These are phyloP conservation scores for Phanerotoma sp. DNA, from an alignment of 2,888 invertebrate species.

Conservation along the genomic window DNA sequence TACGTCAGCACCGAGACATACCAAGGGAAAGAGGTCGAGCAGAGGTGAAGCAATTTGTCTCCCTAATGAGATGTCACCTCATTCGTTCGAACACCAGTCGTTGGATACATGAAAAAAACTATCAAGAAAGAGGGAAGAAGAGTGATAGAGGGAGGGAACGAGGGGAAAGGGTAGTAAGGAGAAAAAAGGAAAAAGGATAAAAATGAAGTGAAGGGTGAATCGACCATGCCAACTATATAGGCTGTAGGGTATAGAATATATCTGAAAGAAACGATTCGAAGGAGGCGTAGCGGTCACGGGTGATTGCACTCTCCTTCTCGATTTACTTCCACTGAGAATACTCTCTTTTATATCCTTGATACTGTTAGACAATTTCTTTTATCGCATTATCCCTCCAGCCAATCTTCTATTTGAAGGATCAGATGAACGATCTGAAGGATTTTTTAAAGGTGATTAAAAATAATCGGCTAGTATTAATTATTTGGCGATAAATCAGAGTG, in stretches of 20 bases:
- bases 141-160: conserved; percentile 7
- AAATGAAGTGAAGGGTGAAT: too few species aligned
- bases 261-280: conserved; percentile 4
- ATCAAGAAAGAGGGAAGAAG: not conserved
- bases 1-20: conserved; percentile 2
- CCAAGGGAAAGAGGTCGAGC: conserved; percentile 32
- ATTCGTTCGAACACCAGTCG: conserved; percentile 44
- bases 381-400: conserved; percentile 2
- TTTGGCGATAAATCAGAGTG: too few species aligned
- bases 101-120: conserved; percentile 17
- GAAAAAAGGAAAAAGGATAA: too few species aligned
- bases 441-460: not conserved
- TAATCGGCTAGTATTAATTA: too few species aligned
- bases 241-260: too few species aligned
- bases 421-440: not conserved
- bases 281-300: conserved; percentile 15
- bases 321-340: conserved; percentile 20
- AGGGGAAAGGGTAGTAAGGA: conserved; percentile 11
- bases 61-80: conserved; percentile 58
- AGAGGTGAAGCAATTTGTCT: conserved; percentile 57
- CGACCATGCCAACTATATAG: too few species aligned
- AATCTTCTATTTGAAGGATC: conserved; percentile 1
- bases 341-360: conserved; percentile 21
- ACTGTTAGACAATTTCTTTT: conserved; percentile 7
- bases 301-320: conserved; percentile 14